Evolutionary conservation across 2,888 invertebrate genomes (phyloP).

Genomic region (Matsumyia berberina): DNA sequence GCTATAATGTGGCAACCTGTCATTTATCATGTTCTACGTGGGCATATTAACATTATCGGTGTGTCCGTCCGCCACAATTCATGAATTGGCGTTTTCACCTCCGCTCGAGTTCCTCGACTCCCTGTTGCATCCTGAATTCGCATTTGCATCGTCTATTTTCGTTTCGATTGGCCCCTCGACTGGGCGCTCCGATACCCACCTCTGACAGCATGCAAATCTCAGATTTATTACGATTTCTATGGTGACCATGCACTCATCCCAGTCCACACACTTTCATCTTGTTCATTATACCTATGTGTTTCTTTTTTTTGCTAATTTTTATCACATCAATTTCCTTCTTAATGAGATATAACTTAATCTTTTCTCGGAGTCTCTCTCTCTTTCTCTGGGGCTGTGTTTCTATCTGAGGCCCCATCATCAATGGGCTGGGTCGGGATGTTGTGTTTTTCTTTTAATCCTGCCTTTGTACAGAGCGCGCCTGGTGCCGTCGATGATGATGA

Average conservation of each 20-base stretch:
- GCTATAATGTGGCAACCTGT: constrained; percentile 75
- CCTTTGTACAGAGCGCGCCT: constrained; percentile 16
- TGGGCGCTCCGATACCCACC: not conserved
- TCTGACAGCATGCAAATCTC: constrained; percentile 29
- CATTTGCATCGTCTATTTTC: not conserved
- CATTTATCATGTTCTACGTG: constrained; percentile 78
- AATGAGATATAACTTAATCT: constrained; percentile 66
- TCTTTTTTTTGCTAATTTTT: constrained; percentile 66
- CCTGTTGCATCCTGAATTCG: not conserved
- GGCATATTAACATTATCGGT: constrained; percentile 77
- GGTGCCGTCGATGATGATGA: constrained; percentile 22
- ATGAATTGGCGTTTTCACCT: constrained; percentile 56
- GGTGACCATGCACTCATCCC: constrained; percentile 1
- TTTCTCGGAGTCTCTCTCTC: constrained; percentile 4
- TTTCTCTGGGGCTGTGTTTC: not conserved
- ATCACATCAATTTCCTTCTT: constrained; percentile 74
- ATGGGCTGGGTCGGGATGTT: constrained; percentile 12
- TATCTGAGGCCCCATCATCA: constrained; percentile 4
- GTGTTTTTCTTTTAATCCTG: constrained; percentile 7
- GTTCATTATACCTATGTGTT: constrained; percentile 11
- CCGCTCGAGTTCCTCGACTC: not conserved
- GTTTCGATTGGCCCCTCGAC: not conserved
- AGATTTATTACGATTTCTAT: constrained; percentile 51
- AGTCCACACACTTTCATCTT: constrained; percentile 53
- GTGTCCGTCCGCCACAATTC: constrained; percentile 58